Conservation (phyloP, 2,113 vertebrate genomes). For the Mastomys coucha region DNA sequence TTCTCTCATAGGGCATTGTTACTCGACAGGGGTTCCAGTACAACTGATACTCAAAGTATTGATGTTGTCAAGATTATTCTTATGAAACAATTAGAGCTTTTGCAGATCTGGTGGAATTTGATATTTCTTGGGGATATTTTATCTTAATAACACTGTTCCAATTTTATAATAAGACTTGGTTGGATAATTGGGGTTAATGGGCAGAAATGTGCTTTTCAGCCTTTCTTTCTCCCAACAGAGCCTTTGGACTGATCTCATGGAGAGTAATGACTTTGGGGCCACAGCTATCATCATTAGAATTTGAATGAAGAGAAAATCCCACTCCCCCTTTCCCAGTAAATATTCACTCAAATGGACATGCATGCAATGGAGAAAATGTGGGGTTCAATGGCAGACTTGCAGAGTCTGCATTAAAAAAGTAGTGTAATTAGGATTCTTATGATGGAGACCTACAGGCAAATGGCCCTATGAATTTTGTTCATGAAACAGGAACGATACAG, state of each 20-base stretch:
- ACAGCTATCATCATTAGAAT: conserved; percentile 7
- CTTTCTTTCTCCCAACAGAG: background rate
- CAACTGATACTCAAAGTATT: background rate
- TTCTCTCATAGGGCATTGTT: background rate
- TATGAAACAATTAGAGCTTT: conserved; percentile 16
- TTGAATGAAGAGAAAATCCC: conserved; percentile 18
- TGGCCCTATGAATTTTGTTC: conserved; percentile 49
- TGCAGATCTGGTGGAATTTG: conserved; percentile 46
- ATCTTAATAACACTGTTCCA: conserved; percentile 43
- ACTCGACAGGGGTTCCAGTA: background rate
- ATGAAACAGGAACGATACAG: conserved; percentile 15
- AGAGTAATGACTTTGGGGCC: conserved; percentile 1
- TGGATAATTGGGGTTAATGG: conserved; percentile 30
- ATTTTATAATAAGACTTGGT: conserved; percentile 39
- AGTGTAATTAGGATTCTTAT: conserved; percentile 59
- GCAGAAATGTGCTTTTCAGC: conserved; percentile 50
- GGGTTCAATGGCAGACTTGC: background rate
- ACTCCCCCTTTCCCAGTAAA: background rate
- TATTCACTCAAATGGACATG: conserved; percentile 16
- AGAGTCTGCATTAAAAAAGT: conserved; percentile 24
- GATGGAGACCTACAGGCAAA: conserved; percentile 44
- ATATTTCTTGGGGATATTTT: conserved; percentile 43
- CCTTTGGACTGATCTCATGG: background rate
- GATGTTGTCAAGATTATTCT: conserved; percentile 7
- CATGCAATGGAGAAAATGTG: background rate